phyloP scores from a whole-genome alignment of 2,113 vertebrate genomes.

The Glaucomys volans region DNA sequence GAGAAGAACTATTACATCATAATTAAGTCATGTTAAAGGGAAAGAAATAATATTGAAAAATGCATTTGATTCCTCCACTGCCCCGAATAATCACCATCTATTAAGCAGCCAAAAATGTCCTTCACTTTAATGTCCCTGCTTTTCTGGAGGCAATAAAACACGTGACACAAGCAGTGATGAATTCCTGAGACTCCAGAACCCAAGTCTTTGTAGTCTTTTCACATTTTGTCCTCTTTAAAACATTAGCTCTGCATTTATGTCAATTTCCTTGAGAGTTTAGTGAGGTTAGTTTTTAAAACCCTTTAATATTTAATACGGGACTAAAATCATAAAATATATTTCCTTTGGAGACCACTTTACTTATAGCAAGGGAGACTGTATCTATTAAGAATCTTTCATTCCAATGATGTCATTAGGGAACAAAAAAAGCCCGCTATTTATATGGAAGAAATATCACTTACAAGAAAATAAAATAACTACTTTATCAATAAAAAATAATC shows the following conservation, averaged over 20 bases:
- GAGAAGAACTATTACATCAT: neutral
- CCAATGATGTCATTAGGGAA: neutral
- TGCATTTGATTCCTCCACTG: neutral
- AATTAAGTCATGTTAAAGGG: conserved; percentile 32
- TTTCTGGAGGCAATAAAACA: conserved; percentile 78
- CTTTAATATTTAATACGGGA: conserved; percentile 46
- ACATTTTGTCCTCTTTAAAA: conserved; percentile 58
- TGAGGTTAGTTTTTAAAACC: conserved; percentile 40
- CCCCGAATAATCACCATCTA: conserved; percentile 63
- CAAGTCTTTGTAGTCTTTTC: conserved; percentile 76
- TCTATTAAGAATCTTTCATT: conserved; percentile 35
- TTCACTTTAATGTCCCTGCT: conserved; percentile 73
- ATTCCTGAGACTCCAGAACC: conserved; percentile 77
- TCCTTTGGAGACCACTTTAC: conserved; percentile 16
- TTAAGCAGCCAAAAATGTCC: conserved; percentile 74
- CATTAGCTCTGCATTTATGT: conserved; percentile 44
- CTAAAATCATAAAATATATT: conserved; percentile 60
- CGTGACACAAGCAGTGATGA: conserved; percentile 79
- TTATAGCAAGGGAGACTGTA: neutral
- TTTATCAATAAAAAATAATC: conserved; percentile 56
- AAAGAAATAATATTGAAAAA: conserved; percentile 48
- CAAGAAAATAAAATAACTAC: conserved; percentile 69
- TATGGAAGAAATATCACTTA: conserved; percentile 51
- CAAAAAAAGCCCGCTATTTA: neutral
- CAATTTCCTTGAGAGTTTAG: conserved; percentile 58